phyloP scores from a whole-genome alignment of 2,888 invertebrate species.

The Xanthostigma xanthostigma region DNA sequence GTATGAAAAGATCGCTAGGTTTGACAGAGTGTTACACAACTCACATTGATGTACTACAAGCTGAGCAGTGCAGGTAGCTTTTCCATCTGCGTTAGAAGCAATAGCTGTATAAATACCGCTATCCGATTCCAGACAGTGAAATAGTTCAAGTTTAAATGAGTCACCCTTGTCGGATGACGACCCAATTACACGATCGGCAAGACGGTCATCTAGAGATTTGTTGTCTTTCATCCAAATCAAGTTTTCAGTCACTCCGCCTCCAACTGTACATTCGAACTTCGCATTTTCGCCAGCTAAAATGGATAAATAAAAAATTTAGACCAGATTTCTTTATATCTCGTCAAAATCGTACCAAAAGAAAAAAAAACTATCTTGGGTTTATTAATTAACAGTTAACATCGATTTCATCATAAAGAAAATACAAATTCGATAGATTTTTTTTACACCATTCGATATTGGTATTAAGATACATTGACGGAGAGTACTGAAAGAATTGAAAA shows the following conservation, averaged over 20 bases:
- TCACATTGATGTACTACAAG: conserved; percentile 74
- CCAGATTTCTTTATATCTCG: too few relatives aligned
- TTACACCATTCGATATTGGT: too few relatives aligned
- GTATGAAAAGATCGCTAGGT: neutral
- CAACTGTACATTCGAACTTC: conserved; percentile 50
- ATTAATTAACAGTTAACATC: too few relatives aligned
- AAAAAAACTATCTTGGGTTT: neutral
- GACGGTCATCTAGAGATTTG: conserved; percentile 56
- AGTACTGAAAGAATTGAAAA: too few relatives aligned
- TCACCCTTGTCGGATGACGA: conserved; percentile 41
- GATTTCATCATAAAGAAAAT: too few relatives aligned
- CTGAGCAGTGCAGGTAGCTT: conserved; percentile 73
- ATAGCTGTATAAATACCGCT: conserved; percentile 83
- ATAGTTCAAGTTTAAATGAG: conserved; percentile 55
- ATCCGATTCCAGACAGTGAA: conserved; percentile 60
- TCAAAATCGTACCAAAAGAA: too few relatives aligned
- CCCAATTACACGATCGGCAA: conserved; percentile 57
- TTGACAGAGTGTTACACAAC: conserved; percentile 19
- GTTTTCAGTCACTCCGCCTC: conserved; percentile 44
- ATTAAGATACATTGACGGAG: too few relatives aligned
- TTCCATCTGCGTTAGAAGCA: conserved; percentile 67
- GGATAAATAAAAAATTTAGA: neutral
- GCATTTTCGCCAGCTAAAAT: conserved; percentile 67
- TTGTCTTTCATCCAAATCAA: conserved; percentile 83
- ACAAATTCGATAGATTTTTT: too few relatives aligned